Conservation (phyloP, 1,140 invertebrate genomes). For the Anoplophora glabripennis region DNA sequence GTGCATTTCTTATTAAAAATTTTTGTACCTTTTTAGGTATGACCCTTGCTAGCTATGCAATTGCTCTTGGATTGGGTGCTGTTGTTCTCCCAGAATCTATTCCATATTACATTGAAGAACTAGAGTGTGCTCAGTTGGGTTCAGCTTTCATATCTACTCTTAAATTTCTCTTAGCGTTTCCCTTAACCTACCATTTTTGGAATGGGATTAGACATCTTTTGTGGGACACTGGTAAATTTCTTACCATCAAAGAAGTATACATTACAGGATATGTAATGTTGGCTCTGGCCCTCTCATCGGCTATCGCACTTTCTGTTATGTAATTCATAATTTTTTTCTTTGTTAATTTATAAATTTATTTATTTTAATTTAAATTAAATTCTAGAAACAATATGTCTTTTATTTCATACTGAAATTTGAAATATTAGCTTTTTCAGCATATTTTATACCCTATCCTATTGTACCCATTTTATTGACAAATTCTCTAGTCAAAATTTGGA, state of each 20-base stretch:
- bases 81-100: conserved; percentile 26
- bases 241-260: conserved; percentile 35
- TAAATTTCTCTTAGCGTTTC: conserved; percentile 35
- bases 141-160: conserved; percentile 12
- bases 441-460: no score
- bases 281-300: conserved; percentile 20
- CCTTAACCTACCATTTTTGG: conserved; percentile 36
- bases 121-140: conserved; percentile 27
- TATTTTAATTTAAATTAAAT: no score
- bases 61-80: conserved; percentile 27
- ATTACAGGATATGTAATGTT: conserved; percentile 34
- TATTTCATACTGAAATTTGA: no score
- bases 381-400: no score
- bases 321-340: conserved; percentile 9
- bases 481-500: no score
- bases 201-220: conserved; percentile 37
- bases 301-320: conserved; percentile 23
- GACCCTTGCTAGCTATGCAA: conserved; percentile 26
- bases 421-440: no score
- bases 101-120: conserved; percentile 29
- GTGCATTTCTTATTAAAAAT: no score
- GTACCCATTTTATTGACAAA: no score
- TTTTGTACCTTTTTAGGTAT: conserved; percentile 34
- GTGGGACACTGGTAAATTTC: conserved; percentile 29
- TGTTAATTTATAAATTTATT: conserved; percentile 2